phyloP scores from a whole-genome alignment of 1,140 invertebrate species.

The Atta cephalotes region DNA sequence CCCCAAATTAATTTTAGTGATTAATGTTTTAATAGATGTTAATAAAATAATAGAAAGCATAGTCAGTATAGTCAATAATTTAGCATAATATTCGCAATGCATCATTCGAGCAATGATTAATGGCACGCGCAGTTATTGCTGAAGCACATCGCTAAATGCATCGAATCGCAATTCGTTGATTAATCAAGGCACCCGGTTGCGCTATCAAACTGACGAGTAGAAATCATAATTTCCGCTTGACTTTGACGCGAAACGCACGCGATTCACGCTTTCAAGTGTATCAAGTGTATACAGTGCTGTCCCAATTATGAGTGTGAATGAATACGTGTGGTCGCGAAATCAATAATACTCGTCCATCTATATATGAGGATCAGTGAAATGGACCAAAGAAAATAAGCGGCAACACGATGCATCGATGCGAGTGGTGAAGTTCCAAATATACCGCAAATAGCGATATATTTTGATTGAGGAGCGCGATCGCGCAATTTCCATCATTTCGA shows the following conservation, averaged over 20 bases:
- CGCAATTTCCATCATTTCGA: slow-evolving; percentile 25
- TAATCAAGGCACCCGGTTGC: slow-evolving; percentile 25
- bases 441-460: not conserved
- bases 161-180: slow-evolving; percentile 25
- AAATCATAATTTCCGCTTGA: slow-evolving; percentile 53
- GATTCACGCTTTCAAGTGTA: slow-evolving; percentile 47
- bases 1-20: not conserved
- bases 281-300: slow-evolving; percentile 28
- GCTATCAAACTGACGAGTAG: slow-evolving; percentile 29
- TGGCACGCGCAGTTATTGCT: slow-evolving; percentile 9
- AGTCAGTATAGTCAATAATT: slow-evolving; percentile 2
- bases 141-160: slow-evolving; percentile 22
- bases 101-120: slow-evolving; percentile 33
- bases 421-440: slow-evolving; percentile 43
- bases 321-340: slow-evolving; percentile 9
- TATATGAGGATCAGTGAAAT: not conserved
- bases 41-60: slow-evolving; percentile 14
- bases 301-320: slow-evolving; percentile 42
- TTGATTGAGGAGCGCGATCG: slow-evolving; percentile 10
- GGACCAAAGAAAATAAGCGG: slow-evolving; percentile 49
- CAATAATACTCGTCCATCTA: slow-evolving; percentile 21
- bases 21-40: slow-evolving; percentile 19
- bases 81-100: slow-evolving; percentile 18
- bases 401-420: slow-evolving; percentile 26
- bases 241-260: slow-evolving; percentile 43